These are phyloP conservation scores for Neostethus bicornis DNA, from an alignment of 2,797 vertebrate species.

Conservation along the genomic window DNA sequence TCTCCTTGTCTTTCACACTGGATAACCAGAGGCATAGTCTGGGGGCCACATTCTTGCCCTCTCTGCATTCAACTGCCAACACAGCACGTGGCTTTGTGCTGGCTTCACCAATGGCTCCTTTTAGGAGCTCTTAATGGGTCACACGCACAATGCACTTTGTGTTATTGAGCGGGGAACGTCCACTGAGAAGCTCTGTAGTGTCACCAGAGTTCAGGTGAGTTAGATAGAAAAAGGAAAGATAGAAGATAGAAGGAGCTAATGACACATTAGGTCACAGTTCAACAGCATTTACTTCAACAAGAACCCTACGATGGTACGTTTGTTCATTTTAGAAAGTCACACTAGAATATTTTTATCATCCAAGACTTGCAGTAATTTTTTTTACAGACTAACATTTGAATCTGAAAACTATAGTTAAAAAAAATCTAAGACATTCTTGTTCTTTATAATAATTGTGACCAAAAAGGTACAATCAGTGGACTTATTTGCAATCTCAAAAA, in stretches of 20 bases:
- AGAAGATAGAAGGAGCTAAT: neutral
- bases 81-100: constrained; percentile 69
- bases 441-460: too few species aligned
- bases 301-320: too few species aligned
- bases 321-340: too few species aligned
- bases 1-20: constrained; percentile 11
- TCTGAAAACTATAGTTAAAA: too few species aligned
- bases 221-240: constrained; percentile 7
- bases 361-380: too few species aligned
- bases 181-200: constrained; percentile 35
- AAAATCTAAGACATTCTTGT: too few species aligned
- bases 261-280: constrained; percentile 1
- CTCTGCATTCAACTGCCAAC: constrained; percentile 65
- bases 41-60: constrained; percentile 67
- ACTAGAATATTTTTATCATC: too few species aligned
- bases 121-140: constrained; percentile 59
- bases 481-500: too few species aligned
- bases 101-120: constrained; percentile 60
- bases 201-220: constrained; percentile 51
- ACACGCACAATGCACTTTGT: constrained; percentile 56
- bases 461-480: too few species aligned
- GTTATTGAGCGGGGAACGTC: constrained; percentile 47
- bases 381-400: too few species aligned
- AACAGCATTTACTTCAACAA: too few species aligned
- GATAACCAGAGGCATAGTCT: constrained; percentile 57